Evolutionary conservation across 2,888 invertebrate genomes (phyloP), one percentile per base, ranked within the genome.

Genomic region (Aradus depressus): DNA sequence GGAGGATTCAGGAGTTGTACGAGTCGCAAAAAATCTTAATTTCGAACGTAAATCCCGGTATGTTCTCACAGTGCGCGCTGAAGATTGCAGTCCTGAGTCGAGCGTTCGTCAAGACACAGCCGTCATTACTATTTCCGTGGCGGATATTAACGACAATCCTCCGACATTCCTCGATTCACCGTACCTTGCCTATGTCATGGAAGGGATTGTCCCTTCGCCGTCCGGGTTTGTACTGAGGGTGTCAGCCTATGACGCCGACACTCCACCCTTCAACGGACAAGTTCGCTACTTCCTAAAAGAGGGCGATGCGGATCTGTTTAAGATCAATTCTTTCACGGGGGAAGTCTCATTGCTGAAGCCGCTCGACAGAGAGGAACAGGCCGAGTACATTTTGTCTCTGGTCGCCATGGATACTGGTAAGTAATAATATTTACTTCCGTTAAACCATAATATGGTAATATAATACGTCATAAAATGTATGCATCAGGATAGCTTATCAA

Each of bases 151-250:
- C 70, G 93, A 95, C 71, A 91, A 91, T 65, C 83, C 85, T 25
- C 95, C 95, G 38, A 83, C 87, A 38, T 95, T 95, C 70, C 72
- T 89, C 60, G 87, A 95, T 70, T 91, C 92, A n/a, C 93, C 93
- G 0, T 93, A 92, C 70, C 72, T 89, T 64, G 89, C 90, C 3
- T 84, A 86, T 67, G 90, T 93, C 52, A 88, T 91, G 82, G 95
- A 96, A 72, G 89, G 90, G 67, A 80, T 86, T 62, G 78, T 86
- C 57, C 84, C 86, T 51, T 82, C 84, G 44, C 83, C 79, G 18
- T 80, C 75, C 62, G 86, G 85, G 45, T 86, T 84, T 66, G 80
- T 88, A 60, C 61, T 60, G 32, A 58, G 85, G 60, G 86, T 93
- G 44, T 79, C 81, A 60, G 93, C 92, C 22, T 83, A 82, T 68